Conservation (phyloP, 2,888 invertebrate genomes). For the Watsonalla binaria region DNA sequence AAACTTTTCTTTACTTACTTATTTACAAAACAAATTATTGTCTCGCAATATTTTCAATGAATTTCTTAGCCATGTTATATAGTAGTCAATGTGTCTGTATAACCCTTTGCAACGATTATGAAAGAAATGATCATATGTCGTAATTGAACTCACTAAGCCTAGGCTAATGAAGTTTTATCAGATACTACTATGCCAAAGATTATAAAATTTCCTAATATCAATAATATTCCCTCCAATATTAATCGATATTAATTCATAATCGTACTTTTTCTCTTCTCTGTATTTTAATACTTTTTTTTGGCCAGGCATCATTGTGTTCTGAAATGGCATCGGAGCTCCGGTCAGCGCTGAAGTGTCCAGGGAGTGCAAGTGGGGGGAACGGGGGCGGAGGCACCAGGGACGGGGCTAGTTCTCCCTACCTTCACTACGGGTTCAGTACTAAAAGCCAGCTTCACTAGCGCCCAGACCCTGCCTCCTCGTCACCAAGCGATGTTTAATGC, state of each 20-base stretch:
- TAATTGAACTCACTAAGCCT: too few species aligned
- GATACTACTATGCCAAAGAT: too few species aligned
- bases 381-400: conserved; percentile 54
- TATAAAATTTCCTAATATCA: too few species aligned
- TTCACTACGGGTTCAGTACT: conserved; percentile 81
- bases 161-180: too few species aligned
- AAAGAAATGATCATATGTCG: too few species aligned
- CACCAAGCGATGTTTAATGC: conserved; percentile 64
- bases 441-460: conserved; percentile 75
- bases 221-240: too few species aligned
- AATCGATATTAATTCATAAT: too few species aligned
- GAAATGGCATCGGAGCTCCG: conserved; percentile 86
- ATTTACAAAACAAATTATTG: too few species aligned
- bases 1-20: conserved; percentile 12
- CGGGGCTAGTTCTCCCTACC: conserved; percentile 80
- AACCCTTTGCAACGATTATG: too few species aligned
- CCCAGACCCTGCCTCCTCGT: conserved; percentile 62
- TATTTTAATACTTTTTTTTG: too few species aligned
- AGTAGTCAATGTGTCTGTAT: too few species aligned
- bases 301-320: conserved; percentile 83
- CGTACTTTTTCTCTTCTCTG: too few species aligned
- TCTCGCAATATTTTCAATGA: not conserved
- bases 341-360: conserved; percentile 83
- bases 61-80: conserved; percentile 11
- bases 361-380: conserved; percentile 63